phyloP scores from a whole-genome alignment of 2,797 vertebrate species.

The Mionectes olivaceus region DNA sequence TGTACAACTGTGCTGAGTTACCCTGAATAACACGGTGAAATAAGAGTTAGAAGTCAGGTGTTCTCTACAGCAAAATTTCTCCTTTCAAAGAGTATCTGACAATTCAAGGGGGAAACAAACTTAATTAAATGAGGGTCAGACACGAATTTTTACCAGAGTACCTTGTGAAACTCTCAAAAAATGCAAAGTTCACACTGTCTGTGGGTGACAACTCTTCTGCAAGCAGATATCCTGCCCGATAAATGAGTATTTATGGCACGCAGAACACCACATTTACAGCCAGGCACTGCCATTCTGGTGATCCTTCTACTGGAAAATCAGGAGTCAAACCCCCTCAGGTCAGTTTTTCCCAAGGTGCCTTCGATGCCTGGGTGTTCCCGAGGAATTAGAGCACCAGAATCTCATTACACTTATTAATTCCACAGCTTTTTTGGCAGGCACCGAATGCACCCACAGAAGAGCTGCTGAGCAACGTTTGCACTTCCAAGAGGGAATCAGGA shows the following conservation, averaged over 20 bases:
- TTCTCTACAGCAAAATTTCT: neutral
- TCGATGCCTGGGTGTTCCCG: neutral
- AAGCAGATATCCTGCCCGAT: neutral
- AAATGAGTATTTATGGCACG: fast-evolving
- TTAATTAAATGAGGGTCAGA: neutral
- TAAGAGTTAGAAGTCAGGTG: neutral
- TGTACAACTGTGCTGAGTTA: neutral
- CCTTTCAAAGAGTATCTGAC: neutral
- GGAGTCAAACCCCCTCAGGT: neutral
- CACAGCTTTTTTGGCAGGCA: neutral
- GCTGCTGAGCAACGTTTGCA: neutral
- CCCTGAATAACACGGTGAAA: neutral
- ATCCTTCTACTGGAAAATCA: neutral
- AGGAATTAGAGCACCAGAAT: neutral
- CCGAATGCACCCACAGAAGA: neutral
- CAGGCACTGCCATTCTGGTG: neutral
- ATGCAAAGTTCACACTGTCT: fast-evolving
- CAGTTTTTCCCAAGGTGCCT: neutral
- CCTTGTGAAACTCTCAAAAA: neutral
- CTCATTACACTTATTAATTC: neutral
- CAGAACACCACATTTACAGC: neutral
- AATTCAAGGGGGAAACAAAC: neutral
- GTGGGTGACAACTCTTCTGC: neutral
- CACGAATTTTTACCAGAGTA: neutral
- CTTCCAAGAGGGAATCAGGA: neutral